These are phyloP conservation scores for Acanthurus lineatus DNA, from an alignment of 2,797 vertebrate species.

Conservation along the genomic window DNA sequence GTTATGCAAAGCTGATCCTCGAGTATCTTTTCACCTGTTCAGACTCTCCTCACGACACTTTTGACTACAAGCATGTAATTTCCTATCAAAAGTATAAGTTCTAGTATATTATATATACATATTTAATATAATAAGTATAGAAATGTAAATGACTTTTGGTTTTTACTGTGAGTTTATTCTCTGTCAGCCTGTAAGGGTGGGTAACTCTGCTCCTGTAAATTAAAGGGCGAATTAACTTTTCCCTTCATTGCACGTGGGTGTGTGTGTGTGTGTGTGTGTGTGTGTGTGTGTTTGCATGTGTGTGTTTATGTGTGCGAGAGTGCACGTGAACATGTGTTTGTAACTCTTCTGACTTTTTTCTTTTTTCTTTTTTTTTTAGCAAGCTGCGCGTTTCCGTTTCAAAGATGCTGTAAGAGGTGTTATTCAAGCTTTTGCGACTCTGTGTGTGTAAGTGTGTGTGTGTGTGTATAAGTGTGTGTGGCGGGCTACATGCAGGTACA, in stretches of 20 bases:
- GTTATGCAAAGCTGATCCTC: neutral
- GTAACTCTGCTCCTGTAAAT: constrained; percentile 57
- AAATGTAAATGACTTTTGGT: constrained; percentile 45
- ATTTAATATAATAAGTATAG: no score
- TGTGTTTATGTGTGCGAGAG: neutral
- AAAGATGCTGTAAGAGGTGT: constrained; percentile 40
- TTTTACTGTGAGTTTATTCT: constrained; percentile 42
- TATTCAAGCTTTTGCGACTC: constrained; percentile 30
- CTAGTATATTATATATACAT: neutral
- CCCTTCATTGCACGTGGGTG: constrained; percentile 24
- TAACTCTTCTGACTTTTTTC: neutral
- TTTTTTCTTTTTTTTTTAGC: constrained; percentile 14
- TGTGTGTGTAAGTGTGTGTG: constrained; percentile 42
- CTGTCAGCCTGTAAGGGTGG: constrained; percentile 45
- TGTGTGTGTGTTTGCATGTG: constrained; percentile 11
- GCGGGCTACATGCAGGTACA: constrained; percentile 50
- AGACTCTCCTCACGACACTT: neutral
- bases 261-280: constrained; percentile 11
- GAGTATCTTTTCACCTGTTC: neutral
- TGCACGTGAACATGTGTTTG: constrained; percentile 46
- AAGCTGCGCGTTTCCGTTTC: constrained; percentile 47
- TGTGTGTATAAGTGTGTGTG: constrained; percentile 40
- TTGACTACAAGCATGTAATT: neutral
- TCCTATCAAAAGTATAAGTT: neutral
- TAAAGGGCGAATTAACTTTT: constrained; percentile 57